Base-by-base conservation (phyloP, 2,888 invertebrate genomes). In the Cremastobaeus sp. region DNA sequence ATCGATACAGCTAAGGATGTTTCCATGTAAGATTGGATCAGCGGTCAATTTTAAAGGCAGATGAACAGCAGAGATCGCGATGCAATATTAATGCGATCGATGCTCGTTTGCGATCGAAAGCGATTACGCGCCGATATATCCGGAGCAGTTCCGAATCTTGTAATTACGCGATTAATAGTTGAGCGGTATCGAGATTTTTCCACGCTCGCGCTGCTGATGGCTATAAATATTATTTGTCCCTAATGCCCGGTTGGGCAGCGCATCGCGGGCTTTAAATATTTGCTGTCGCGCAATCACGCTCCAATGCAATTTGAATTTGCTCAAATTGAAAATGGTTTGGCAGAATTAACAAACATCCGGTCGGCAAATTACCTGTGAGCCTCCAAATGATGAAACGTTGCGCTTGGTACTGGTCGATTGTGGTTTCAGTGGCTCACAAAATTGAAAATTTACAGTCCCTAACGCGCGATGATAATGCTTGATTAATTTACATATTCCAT, bases 341-440 rank as follows among this genome's bases (percentile, higher is more conserved):
- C 20, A 50, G 66, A 57, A 66, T 68, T 68, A 68, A 59, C 68
- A 68, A 68, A 68, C 48, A 68, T 68, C 68, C 68, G 57, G 34
- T 30, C 32, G 21, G 47, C 34, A 57, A 57, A 68, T 59, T 68
- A 59, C 57, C 50, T 43, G 28, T 48, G 15, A 41, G 50, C 48
- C 35, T 32, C 50, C 50, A 57, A 66, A 66, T 57, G 41, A 37
- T 35, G 66, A 66, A 66, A 66, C 43, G 45, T 11, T 37, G 37
- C 47, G 43, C 32, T 45, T 11, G 32, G 9, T 41, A 12, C 37
- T 28, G 30, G 20, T 15, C 37, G 28, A 18, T 37, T 37, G 66
- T 39, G 48, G 55, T 57, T n/a, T 39, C n/a, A 39, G 15, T 25
- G 54, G 28, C 47, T 55, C 30, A 11, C 39, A 34, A 41, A 30